Percentiles rank a stretch among this genome's conserved stretches.
Conservation (phyloP, 2,113 vertebrate genomes). For the rat (Rattus norvegicus) region GRCr8 NC_086022.1:8758001-8758500, state of each 20-base stretch:
- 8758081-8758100: accelerated
- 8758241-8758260: neutral
- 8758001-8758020: neutral
- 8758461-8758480: neutral
- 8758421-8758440: neutral
- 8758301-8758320: neutral
- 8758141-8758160: neutral
- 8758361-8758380: neutral
- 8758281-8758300: neutral
- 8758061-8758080: neutral
- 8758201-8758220: neutral
- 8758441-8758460: neutral
- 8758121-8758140: neutral
- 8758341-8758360: no score
- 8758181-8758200: neutral
- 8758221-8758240: neutral
- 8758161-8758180: neutral
- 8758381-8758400: neutral
- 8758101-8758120: neutral
- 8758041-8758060: accelerated
- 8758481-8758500: neutral
- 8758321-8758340: neutral
- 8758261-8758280: neutral
- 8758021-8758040: neutral
- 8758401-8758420: neutral